Conservation (phyloP, 2,113 vertebrate genomes). For the Istiophorus platypterus region DNA sequence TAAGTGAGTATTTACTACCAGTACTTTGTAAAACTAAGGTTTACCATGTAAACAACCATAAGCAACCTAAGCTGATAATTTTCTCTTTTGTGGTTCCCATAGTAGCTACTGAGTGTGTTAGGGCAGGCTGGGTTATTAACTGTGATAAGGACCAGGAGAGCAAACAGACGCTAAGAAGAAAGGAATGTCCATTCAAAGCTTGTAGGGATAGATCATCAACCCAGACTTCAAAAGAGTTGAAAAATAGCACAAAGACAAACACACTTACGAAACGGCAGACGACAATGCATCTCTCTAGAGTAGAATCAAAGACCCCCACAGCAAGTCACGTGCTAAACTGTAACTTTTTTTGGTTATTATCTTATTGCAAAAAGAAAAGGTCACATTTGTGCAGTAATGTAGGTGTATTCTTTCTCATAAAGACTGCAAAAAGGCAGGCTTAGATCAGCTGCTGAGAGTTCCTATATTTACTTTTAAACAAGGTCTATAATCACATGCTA, state of each 20-base stretch:
- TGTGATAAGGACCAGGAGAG: slow-evolving; percentile 66
- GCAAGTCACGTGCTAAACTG: neutral
- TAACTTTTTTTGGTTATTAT: neutral
- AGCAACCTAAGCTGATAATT: slow-evolving; percentile 40
- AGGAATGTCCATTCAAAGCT: slow-evolving; percentile 69
- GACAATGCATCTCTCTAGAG: slow-evolving; percentile 25
- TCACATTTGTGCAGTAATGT: slow-evolving; percentile 21
- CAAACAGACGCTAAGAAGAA: slow-evolving; percentile 67
- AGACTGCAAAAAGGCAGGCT: slow-evolving; percentile 20
- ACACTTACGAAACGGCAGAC: slow-evolving; percentile 1
- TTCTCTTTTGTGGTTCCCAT: slow-evolving; percentile 28
- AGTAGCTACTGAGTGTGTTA: slow-evolving; percentile 61
- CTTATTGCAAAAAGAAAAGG: slow-evolving; percentile 17
- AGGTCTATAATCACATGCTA: slow-evolving; percentile 81
- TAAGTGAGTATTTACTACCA: neutral
- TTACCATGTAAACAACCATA: slow-evolving; percentile 25
- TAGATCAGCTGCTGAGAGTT: slow-evolving; percentile 69
- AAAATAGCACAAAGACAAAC: slow-evolving; percentile 3
- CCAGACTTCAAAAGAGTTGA: slow-evolving; percentile 52
- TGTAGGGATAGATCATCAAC: slow-evolving; percentile 48
- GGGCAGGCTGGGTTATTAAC: slow-evolving; percentile 67
- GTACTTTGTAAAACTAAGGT: slow-evolving; percentile 10
- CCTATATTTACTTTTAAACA: slow-evolving; percentile 82
- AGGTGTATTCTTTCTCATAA: slow-evolving; percentile 36
- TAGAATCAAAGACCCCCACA: neutral